Evolutionary conservation across 2,888 invertebrate genomes (phyloP).

Genomic region (Epinotia ramella): DNA sequence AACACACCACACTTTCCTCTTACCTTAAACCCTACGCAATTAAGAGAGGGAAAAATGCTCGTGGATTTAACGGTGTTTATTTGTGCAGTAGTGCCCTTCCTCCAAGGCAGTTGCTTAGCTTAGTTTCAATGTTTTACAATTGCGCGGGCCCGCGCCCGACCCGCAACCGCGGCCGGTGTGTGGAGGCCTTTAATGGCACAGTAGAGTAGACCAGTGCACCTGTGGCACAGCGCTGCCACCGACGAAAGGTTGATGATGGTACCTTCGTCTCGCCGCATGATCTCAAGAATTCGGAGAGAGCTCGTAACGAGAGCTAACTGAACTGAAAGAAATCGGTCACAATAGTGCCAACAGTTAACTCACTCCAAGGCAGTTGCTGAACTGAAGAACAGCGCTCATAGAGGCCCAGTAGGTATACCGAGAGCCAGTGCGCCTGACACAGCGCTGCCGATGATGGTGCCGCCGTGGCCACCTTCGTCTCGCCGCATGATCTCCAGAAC

Average conservation of each 20-base stretch:
- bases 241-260: conserved; percentile 61
- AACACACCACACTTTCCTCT: too few relatives aligned
- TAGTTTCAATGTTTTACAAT: too few relatives aligned
- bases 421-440: conserved; percentile 47
- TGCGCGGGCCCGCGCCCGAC: too few relatives aligned
- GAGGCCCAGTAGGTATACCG: conserved; percentile 56
- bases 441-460: conserved; percentile 58
- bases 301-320: too few relatives aligned
- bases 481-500: conserved; percentile 59
- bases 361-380: conserved; percentile 61
- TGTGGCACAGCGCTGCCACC: conserved; percentile 52
- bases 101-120: conserved; percentile 60
- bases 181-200: conserved; percentile 54
- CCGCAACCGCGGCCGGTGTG: too few relatives aligned
- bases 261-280: too few relatives aligned
- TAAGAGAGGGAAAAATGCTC: too few relatives aligned
- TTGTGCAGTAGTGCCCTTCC: conserved; percentile 50
- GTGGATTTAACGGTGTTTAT: too few relatives aligned
- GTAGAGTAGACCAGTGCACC: conserved; percentile 52
- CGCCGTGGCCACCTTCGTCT: conserved; percentile 59
- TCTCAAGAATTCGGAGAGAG: too few relatives aligned
- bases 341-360: conserved; percentile 42
- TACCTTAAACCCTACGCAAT: too few relatives aligned
- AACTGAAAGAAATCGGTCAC: too few relatives aligned
- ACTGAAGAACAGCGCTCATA: conserved; percentile 61